Evolutionary conservation across 2,113 vertebrate species (phyloP), one percentile per base, ranked within the genome.

Genomic region (Gymnorhina tibicen): DNA sequence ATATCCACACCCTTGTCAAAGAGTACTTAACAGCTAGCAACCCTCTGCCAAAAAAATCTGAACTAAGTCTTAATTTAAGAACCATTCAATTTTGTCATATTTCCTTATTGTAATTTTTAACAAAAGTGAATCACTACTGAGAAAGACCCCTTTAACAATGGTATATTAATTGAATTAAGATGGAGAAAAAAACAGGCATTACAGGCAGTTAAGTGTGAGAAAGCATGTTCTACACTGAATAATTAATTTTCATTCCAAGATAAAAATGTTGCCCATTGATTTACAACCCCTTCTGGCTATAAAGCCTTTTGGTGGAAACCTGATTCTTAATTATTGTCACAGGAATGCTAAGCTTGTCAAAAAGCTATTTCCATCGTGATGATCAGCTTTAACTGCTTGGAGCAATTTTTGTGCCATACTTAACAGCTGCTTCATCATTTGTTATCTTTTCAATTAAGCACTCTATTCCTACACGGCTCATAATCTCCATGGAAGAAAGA

Each of bases 231-330:
- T 13, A 97, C 97, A 96, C 96, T 98, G 97, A 98, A 98, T 98
- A 98, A 98, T 98, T 98, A 97, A 98, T 98, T 98, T 97, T 95
- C 86, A 42, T 96, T 97, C 96, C 84, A 91, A 44, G 93, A 98
- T 98, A 97, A 98, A 98, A 98, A 96, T 83, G 89, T 97, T 98
- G 97, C 96, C 97, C 97, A 98, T 98, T 97, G 98, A 98, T 98
- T 98, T 98, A 98, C 96, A 97, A 96, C 85, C 95, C 94, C 98
- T 98, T 98, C 97, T 97, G 97, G 97, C 96, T 96, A 96, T 91
- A 93, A 94, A 96, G 95, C 98, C 95, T 96, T 96, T 96, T 91
- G 93, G 96, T 91, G 89, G 98, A 98, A 98, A 99, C 95, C 96
- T 97, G 98, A 98, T 92, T 98, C 98, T 98, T 98, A 98, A 98